Conservation (phyloP, 2,797 vertebrate species). For the Acanthopagrus latus region DNA sequence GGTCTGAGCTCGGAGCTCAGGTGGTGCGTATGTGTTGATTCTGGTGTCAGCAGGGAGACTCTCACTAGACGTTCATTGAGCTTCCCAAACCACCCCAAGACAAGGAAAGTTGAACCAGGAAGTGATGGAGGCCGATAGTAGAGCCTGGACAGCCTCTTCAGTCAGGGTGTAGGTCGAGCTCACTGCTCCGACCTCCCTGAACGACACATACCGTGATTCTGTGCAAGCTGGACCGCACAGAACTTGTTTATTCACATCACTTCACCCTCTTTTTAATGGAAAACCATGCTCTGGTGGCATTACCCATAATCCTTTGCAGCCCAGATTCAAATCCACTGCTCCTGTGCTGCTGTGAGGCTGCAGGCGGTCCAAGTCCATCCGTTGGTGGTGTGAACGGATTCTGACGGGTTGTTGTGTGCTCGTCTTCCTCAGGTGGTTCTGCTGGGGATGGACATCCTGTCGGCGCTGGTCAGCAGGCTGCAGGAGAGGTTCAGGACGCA, state of each 20-base stretch:
- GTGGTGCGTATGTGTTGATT: slow-evolving; percentile 88
- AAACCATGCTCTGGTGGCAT: background rate
- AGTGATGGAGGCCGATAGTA: accelerated
- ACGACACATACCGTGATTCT: accelerated
- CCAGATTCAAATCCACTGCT: background rate
- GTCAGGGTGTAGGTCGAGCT: slow-evolving; percentile 16
- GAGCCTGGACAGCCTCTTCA: accelerated
- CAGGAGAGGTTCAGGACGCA: slow-evolving; percentile 95
- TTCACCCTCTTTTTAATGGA: background rate
- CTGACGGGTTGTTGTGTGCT: background rate
- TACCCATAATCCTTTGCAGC: slow-evolving; percentile 89
- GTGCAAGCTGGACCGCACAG: accelerated
- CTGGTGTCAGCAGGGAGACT: slow-evolving; percentile 90
- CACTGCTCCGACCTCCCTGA: accelerated
- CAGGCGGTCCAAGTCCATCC: background rate
- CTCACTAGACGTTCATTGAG: slow-evolving; percentile 93
- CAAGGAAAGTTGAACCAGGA: slow-evolving; percentile 77
- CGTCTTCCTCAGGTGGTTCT: slow-evolving; percentile 89
- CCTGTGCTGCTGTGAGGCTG: background rate
- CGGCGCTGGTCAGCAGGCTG: slow-evolving; percentile 90
- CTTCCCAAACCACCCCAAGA: slow-evolving; percentile 91
- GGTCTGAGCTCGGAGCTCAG: background rate
- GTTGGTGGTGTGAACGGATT: background rate
- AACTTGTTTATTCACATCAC: accelerated
- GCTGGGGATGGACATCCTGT: slow-evolving; percentile 94